Evolutionary conservation across 2,888 invertebrate species (phyloP).

Genomic region (Stenotaenia linearis): DNA sequence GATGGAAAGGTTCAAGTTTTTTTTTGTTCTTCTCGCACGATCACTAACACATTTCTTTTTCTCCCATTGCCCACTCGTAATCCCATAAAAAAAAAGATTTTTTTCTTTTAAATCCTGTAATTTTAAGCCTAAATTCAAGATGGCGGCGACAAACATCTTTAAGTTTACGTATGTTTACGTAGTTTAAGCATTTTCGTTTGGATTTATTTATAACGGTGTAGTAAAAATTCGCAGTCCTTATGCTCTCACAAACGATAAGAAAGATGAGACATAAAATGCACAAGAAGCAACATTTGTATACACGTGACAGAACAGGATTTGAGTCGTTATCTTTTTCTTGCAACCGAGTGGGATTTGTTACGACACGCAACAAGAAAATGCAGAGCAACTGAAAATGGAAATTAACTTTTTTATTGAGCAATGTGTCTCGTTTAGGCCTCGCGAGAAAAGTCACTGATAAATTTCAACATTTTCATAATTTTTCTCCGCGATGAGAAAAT

Average conservation of each 20-base stretch:
- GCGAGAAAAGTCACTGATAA: constrained; percentile 1
- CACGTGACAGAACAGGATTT: constrained; percentile 16
- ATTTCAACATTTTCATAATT: constrained; percentile 2
- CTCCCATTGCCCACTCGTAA: neutral
- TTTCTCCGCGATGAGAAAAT: neutral
- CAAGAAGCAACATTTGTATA: neutral
- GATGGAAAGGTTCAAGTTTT: neutral
- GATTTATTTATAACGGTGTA: neutral
- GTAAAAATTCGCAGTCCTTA: neutral
- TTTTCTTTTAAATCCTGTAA: neutral
- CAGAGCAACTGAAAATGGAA: neutral
- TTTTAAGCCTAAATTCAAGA: too few species aligned
- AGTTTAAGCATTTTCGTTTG: too few species aligned
- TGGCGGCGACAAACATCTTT: too few species aligned
- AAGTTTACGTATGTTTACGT: too few species aligned
- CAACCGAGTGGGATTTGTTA: constrained; percentile 10
- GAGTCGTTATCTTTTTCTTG: constrained; percentile 19
- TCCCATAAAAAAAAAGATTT: neutral
- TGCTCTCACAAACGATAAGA: neutral
- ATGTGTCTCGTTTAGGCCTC: neutral
- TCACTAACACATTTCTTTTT: neutral
- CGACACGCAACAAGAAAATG: neutral
- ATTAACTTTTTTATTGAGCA: constrained; percentile 17
- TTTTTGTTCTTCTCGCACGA: neutral
- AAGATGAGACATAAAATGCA: constrained; percentile 21